Base-by-base conservation (phyloP, 2,888 invertebrate species). In the Hesperia comma region DNA sequence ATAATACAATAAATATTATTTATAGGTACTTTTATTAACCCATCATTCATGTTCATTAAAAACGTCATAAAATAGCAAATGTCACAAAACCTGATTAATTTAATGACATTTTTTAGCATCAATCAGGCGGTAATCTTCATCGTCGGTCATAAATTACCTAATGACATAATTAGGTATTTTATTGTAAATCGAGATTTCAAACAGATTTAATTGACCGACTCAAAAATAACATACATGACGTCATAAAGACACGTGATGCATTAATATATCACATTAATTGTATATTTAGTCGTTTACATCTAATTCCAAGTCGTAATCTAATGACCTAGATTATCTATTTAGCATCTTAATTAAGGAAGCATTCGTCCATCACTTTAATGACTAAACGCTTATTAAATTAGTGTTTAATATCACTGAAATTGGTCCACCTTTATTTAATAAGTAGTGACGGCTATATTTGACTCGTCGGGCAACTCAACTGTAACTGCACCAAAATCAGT, bases 71-170 rank as follows among this genome's bases (percentile, higher is more conserved):
- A 49, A 49, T 19, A 19, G 49, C 49, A 49, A 49, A 49, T 49
- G 19, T 49, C 49, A 49, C 49, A 49, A 49, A 49, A 49, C 19
- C 19, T 19, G 19, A 49, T 49, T 49, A 19, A 19, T 19, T n/a
- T 49, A 49, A 49, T 49, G 49, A 19, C 49, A 49, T 49, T 19
- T 46, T 46, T 49, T 49, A 49, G 49, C 19, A 49, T 49, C 49
- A 49, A 49, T 49, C 49, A 49, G 19, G 19, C 19, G 49, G 19
- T 49, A 8, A 19, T 49, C 49, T 49, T 49, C 49, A 49, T 49
- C 19, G 19, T 49, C 19, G 7, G 19, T 49, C 49, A 8, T 49
- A 49, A 19, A 49, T 19, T 49, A 49, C 19, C 10, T 19, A 19
- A 19, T 12, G 49, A 17, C 10, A 19, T 10, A 19, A 8, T n/a